These are phyloP conservation scores for Leptosomus discolor DNA, from an alignment of 2,113 vertebrate genomes.

Conservation along the genomic window DNA sequence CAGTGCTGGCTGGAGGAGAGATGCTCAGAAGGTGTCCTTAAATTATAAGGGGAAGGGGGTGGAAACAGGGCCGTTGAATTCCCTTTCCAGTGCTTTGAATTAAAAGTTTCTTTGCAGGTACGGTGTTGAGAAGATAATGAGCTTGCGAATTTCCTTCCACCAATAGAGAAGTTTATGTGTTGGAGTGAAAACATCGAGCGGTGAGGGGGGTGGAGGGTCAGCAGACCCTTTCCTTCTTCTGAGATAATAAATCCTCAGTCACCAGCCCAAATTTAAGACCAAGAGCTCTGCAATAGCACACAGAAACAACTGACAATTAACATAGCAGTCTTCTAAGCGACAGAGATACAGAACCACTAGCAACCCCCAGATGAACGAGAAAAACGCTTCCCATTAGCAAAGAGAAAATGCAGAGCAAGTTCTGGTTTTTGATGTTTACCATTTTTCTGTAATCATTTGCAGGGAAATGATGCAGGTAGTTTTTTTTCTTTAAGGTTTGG, in stretches of 20 bases:
- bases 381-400: not conserved
- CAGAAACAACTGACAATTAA: conserved; percentile 35
- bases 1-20: not conserved
- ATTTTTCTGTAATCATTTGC: conserved; percentile 1
- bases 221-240: not conserved
- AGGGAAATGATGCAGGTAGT: not conserved
- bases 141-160: not conserved
- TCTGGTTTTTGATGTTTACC: not conserved
- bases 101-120: conserved; percentile 45
- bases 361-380: not conserved
- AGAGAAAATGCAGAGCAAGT: conserved; percentile 12
- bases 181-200: not conserved
- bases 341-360: not conserved
- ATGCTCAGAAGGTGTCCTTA: not conserved
- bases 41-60: not conserved
- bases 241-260: not conserved
- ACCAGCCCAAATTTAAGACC: not conserved
- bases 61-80: not conserved
- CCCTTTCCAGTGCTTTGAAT: not conserved
- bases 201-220: not conserved
- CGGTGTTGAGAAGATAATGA: not conserved
- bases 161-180: not conserved
- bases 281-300: not conserved
- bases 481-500: not conserved
- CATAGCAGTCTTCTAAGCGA: not conserved